phyloP scores from a whole-genome alignment of 1,140 invertebrate species.

The Zaprionus davidi region DNA sequence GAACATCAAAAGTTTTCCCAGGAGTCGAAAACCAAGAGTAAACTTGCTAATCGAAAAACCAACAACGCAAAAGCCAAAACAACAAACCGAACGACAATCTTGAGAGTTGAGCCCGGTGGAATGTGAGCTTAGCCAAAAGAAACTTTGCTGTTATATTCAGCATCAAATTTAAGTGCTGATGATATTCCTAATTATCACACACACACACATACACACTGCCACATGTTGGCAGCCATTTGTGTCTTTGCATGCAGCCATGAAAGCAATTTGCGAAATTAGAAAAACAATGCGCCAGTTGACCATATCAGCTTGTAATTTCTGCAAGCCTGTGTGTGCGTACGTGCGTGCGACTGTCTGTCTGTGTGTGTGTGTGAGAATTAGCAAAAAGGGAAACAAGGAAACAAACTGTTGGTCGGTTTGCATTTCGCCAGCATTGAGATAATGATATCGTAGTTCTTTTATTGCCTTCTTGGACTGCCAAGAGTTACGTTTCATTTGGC shows the following conservation, averaged over 20 bases:
- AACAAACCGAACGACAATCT: conserved; percentile 59
- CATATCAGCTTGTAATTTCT: conserved; percentile 21
- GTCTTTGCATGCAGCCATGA: conserved; percentile 45
- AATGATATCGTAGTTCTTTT: conserved; percentile 29
- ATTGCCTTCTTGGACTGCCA: not conserved
- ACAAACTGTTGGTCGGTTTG: conserved; percentile 30
- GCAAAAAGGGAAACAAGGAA: conserved; percentile 1
- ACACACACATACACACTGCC: conserved; percentile 31
- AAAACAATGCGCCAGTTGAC: conserved; percentile 40
- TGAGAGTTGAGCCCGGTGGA: conserved; percentile 52
- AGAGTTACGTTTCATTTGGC: conserved; percentile 11
- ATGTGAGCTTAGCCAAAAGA: conserved; percentile 27
- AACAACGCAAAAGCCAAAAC: conserved; percentile 44
- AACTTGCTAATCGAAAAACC: conserved; percentile 30
- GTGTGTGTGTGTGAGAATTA: conserved; percentile 14
- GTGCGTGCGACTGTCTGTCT: conserved; percentile 14
- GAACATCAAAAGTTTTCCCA: not conserved
- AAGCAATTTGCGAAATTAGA: conserved; percentile 74
- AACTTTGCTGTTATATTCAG: conserved; percentile 74
- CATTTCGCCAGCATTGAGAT: conserved; percentile 31
- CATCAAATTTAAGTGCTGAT: conserved; percentile 75
- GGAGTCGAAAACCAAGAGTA: not conserved
- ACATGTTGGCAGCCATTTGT: conserved; percentile 39
- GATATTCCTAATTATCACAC: conserved; percentile 79
- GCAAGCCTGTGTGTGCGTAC: conserved; percentile 12